A percentile compares a stretch with the other conserved stretches of the same genome.
Conservation (phyloP, 2,113 vertebrate genomes). For the Amphiprion percula region DNA sequence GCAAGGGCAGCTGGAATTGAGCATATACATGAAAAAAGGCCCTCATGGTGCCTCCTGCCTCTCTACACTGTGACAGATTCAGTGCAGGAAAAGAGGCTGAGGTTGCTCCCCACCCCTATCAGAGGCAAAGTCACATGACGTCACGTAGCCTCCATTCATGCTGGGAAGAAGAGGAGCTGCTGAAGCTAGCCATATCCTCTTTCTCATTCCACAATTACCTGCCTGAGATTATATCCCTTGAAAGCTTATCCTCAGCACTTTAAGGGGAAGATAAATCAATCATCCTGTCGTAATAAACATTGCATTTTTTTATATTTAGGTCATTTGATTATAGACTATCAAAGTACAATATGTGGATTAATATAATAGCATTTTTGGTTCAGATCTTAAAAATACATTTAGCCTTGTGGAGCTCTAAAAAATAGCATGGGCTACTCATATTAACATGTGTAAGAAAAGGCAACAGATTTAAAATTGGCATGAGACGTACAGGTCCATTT, state of each 20-base stretch:
- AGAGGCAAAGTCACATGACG: constrained; percentile 79
- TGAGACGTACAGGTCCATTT: no score
- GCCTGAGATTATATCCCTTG: not conserved
- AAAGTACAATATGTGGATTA: no score
- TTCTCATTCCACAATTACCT: not conserved
- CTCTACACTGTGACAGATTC: constrained; percentile 62
- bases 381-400: no score
- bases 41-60: constrained; percentile 55
- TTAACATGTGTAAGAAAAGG: no score
- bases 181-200: not conserved
- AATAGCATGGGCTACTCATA: no score
- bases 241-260: not conserved
- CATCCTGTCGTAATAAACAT: no score
- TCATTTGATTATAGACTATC: no score
- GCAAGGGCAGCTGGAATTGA: constrained; percentile 36
- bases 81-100: constrained; percentile 71
- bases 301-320: no score
- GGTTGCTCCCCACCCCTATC: constrained; percentile 76
- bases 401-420: no score
- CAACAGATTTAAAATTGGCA: no score
- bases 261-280: no score
- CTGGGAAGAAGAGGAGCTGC: constrained; percentile 24
- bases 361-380: no score
- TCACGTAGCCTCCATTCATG: constrained; percentile 65
- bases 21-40: constrained; percentile 63